Conservation (phyloP, 2,113 vertebrate genomes). For the Amphiprion ocellaris region DNA sequence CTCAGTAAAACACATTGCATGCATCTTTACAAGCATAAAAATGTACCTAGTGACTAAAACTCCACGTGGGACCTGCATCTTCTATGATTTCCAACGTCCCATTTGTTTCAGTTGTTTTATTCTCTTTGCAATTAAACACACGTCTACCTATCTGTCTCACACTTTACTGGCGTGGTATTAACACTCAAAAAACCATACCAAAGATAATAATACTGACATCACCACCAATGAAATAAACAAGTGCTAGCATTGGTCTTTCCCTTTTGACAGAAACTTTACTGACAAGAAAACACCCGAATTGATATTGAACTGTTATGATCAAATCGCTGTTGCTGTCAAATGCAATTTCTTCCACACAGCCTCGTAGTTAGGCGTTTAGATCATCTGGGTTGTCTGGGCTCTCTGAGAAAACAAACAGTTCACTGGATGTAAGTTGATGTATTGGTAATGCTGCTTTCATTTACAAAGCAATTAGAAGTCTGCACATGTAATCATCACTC, state of each 20-base stretch:
- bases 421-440: conserved; percentile 35
- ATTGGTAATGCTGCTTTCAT: conserved; percentile 60
- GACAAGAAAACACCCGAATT: conserved; percentile 15
- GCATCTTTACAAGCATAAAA: neutral
- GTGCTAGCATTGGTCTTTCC: conserved; percentile 13
- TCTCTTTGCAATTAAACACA: neutral
- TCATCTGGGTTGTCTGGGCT: conserved; percentile 14
- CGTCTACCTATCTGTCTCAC: conserved; percentile 14
- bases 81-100: neutral
- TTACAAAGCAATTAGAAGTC: conserved; percentile 69
- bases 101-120: no score
- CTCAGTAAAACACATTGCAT: no score
- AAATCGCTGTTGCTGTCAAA: conserved; percentile 24
- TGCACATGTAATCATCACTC: conserved; percentile 68
- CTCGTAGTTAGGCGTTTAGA: conserved; percentile 22
- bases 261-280: conserved; percentile 20
- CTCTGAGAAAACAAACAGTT: conserved; percentile 52
- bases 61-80: neutral
- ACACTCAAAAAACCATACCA: conserved; percentile 26
- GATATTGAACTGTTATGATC: conserved; percentile 35
- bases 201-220: conserved; percentile 6
- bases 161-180: conserved; percentile 44
- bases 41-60: neutral
- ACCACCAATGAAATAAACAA: neutral
- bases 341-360: conserved; percentile 30